Evolutionary conservation across 2,888 invertebrate species (phyloP), one percentile per base, ranked within the genome.

Genomic region (Perizoma affinitatum): DNA sequence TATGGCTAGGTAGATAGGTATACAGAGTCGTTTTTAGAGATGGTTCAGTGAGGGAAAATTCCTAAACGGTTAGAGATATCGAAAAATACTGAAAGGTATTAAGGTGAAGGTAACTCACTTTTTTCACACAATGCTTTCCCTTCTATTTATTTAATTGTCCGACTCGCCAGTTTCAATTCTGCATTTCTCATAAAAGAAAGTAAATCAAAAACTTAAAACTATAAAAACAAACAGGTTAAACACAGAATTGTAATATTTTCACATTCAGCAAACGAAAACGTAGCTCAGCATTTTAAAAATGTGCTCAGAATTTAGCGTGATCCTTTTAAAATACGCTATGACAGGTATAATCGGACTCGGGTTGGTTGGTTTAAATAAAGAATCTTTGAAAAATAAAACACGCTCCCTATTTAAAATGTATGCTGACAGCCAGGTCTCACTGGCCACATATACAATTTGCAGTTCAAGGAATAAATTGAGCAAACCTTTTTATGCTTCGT

Each of bases 291-390:
- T 22, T 22, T 22, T 22, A 22, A 22, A 22, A 22, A 22, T 22
- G 22, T 22, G 22, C 22, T 36, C 44, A 33, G 33, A 45, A 38
- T 54, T 58, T 61, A 43, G 45, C 54, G 44, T 63, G 64, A 69
- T 69, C 65, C 65, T 54, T 66, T 67, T 61, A 58, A 65, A 66
- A 64, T 54, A 56, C 62, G 61, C 65, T 54, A 61, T 65, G 69
- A 67, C 69, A 69, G 64, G 66, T 65, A 63, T 66, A 67, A 67
- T 63, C 69, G 61, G 66, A 61, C 49, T 53, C 60, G 57, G 55
- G 60, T 63, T 63, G 56, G 65, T 50, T 47, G 55, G 53, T 75
- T 78, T 73, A 73, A 78, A 74, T 78, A 71, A 65, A 58, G 71
- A 74, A 69, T 63, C 65, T 70, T 69, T 69, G 61, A 67, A 72